These are phyloP conservation scores for Campylomormyrus tamandua DNA, from an alignment of 2,113 vertebrate species.

Conservation along the genomic window DNA sequence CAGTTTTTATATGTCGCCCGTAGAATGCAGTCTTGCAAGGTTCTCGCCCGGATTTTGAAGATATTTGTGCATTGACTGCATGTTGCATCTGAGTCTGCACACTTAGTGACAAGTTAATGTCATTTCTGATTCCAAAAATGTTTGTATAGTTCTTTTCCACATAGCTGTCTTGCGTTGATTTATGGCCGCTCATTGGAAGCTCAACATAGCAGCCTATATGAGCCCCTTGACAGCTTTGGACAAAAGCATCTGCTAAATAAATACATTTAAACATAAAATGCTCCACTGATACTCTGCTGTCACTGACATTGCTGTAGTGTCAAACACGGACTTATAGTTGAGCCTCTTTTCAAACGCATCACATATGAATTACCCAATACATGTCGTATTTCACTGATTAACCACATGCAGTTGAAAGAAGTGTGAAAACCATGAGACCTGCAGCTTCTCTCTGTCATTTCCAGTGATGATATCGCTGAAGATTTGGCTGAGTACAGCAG, in stretches of 20 bases:
- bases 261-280: not conserved
- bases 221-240: not conserved
- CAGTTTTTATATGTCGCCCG: not conserved
- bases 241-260: not conserved
- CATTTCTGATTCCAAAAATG: not conserved
- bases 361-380: not conserved
- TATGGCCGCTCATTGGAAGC: not conserved
- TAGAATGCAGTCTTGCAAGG: not conserved
- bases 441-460: slow-evolving; percentile 3
- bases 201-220: not conserved
- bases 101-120: not conserved
- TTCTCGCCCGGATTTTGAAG: not conserved
- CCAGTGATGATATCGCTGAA: slow-evolving; percentile 53
- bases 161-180: not conserved
- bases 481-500: slow-evolving; percentile 65
- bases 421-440: not conserved
- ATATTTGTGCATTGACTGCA: not conserved
- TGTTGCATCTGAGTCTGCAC: not conserved
- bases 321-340: not conserved
- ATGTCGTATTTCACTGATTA: not conserved
- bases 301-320: not conserved
- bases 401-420: not conserved
- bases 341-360: not conserved
- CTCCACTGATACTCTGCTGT: not conserved
- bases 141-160: not conserved